Conservation (phyloP, 2,888 invertebrate genomes). For the Hipparchia sbordonii region DNA sequence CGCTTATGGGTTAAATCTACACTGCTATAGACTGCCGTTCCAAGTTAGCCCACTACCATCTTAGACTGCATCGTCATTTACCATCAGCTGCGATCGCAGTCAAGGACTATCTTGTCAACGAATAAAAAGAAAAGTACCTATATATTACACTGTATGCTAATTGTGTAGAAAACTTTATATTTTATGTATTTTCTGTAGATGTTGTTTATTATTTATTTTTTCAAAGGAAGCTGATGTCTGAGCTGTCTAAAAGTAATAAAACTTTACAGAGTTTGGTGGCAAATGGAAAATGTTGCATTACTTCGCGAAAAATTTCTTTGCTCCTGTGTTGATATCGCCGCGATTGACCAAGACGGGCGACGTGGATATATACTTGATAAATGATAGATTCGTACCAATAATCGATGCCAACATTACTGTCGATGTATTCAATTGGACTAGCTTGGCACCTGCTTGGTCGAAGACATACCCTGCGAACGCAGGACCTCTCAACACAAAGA, state of each 20-base stretch:
- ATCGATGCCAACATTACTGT: conserved; percentile 76
- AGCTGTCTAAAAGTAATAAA: background rate
- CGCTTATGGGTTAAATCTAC: too few relatives aligned
- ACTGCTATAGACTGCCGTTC: too few relatives aligned
- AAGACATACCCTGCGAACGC: conserved; percentile 52
- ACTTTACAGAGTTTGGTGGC: conserved; percentile 85
- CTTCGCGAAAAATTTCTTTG: conserved; percentile 92
- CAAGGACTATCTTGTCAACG: too few relatives aligned
- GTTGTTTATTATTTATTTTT: too few relatives aligned
- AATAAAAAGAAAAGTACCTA: too few relatives aligned
- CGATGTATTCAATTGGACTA: conserved; percentile 84
- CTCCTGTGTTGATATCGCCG: conserved; percentile 87
- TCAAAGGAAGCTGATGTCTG: too few relatives aligned
- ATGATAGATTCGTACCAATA: conserved; percentile 82
- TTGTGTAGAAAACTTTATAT: too few relatives aligned
- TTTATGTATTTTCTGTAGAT: too few relatives aligned
- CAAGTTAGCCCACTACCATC: too few relatives aligned
- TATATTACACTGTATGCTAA: too few relatives aligned
- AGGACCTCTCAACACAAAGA: conserved; percentile 55
- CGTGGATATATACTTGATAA: conserved; percentile 85
- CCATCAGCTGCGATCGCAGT: too few relatives aligned
- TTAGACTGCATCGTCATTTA: too few relatives aligned
- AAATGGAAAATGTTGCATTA: conserved; percentile 96
- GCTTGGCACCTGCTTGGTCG: conserved; percentile 64
- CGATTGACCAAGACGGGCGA: conserved; percentile 75